Base-by-base conservation (phyloP, 1,140 invertebrate genomes). In the Chrysopa pallens region DNA sequence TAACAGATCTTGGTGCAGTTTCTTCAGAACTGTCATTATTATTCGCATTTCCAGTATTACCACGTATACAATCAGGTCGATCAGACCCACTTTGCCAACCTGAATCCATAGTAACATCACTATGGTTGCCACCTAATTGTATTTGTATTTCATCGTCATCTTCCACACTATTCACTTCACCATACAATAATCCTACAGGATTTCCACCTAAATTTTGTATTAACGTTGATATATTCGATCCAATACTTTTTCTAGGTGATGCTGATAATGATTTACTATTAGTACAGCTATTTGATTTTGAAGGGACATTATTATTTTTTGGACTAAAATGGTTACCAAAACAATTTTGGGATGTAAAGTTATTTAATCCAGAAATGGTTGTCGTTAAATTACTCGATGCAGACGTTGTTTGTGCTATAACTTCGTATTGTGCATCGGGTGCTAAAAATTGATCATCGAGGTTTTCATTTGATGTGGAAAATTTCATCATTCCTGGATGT, bases 351-450 rank as follows among this genome's bases (percentile, higher is more conserved):
- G 8, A 4, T 11, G 50, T 51, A 39, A 52, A 56, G 45, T 52
- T 52, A 36, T 50, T 55, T 31, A 61, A 43, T n/a, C 52, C 52
- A 3, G 58, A 60, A 40, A 59, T 59, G 4, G 55, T 61, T 29
- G 52, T 57, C 3, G 55, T 52, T 17, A 59, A 45, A 40, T 59
- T 58, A 42, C 23, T 44, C 36, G 39, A 40, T 39, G 43, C 29
- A 50, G 17, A 50, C 46, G 28, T 48, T 45, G 42, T 39, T 36
- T 69, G 65, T 37, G 64, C 66, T 29, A 74, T 72, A 0, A 73
- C 62, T 49, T 75, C 73, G 48, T 76, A 76, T 45, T 76, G 72
- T 5, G 72, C 71, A 50, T 75, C 73, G 0, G 72, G 72, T 4
- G 72, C 68, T 8, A 73, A 48, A 44, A 72, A 72, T 0, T 63